Conservation (phyloP, 1,140 invertebrate species). For the Semibalanus balanoides region DNA sequence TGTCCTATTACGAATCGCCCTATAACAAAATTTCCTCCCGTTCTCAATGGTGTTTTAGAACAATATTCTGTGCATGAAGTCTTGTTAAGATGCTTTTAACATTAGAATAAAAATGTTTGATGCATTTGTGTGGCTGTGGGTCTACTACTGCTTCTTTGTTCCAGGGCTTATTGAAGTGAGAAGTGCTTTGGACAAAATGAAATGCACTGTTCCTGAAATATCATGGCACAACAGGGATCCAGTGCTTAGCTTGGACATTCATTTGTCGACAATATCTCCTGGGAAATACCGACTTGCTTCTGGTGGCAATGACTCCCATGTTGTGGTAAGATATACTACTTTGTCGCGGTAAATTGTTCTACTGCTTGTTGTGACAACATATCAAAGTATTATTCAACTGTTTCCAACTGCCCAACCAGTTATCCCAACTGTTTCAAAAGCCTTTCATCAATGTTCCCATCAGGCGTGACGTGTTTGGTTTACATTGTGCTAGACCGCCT, state of each 20-base stretch:
- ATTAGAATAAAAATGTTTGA: too few species aligned
- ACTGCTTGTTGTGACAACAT: slow-evolving; percentile 7
- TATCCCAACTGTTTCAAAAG: not conserved
- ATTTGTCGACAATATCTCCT: slow-evolving; percentile 31
- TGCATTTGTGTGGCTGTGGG: too few species aligned
- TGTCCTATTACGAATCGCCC: too few species aligned
- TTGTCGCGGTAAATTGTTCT: slow-evolving; percentile 11
- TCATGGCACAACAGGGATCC: slow-evolving; percentile 94
- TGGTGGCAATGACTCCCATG: slow-evolving; percentile 75
- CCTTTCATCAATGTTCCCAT: slow-evolving; percentile 8
- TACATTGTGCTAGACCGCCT: too few species aligned
- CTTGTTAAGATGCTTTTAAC: too few species aligned
- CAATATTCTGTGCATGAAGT: too few species aligned
- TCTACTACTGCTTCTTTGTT: not conserved
- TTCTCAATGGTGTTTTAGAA: too few species aligned
- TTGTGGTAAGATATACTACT: slow-evolving; percentile 48
- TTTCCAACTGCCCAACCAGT: too few species aligned
- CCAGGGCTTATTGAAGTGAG: not conserved
- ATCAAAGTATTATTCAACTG: slow-evolving; percentile 11
- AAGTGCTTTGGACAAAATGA: slow-evolving; percentile 43
- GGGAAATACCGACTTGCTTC: slow-evolving; percentile 58
- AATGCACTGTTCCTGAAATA: slow-evolving; percentile 89
- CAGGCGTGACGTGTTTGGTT: not conserved
- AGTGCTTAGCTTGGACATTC: slow-evolving; percentile 79
- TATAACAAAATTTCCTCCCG: too few species aligned